Evolutionary conservation across 2,888 invertebrate genomes (phyloP).

Genomic region (Drosophila neotestacea): DNA sequence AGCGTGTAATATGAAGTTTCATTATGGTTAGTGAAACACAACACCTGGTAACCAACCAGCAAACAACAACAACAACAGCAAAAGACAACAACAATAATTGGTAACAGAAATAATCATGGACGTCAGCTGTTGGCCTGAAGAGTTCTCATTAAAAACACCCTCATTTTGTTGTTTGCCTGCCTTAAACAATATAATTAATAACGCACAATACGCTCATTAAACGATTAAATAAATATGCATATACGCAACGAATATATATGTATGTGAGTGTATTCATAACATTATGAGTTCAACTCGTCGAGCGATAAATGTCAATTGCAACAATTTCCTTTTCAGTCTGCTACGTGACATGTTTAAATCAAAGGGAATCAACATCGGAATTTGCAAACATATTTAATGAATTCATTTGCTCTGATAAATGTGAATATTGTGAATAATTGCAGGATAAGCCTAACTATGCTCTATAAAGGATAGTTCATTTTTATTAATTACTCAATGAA

Average conservation of each 20-base stretch:
- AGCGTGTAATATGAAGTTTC: conserved; percentile 15
- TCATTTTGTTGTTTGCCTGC: conserved; percentile 9
- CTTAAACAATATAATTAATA: conserved; percentile 53
- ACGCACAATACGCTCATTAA: conserved; percentile 45
- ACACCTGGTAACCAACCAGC: conserved; percentile 1
- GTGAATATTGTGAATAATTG: conserved; percentile 26
- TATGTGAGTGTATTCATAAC: conserved; percentile 8
- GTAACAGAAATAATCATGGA: neutral
- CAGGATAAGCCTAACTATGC: neutral
- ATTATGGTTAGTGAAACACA: conserved; percentile 29
- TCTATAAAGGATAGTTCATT: neutral
- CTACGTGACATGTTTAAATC: conserved; percentile 33
- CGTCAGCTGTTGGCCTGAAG: conserved; percentile 9
- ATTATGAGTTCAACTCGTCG: neutral
- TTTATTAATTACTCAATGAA: neutral
- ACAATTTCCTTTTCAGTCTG: neutral
- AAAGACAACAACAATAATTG: conserved; percentile 2
- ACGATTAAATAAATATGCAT: conserved; percentile 42
- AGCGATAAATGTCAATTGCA: conserved; percentile 11
- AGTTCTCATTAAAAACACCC: conserved; percentile 31
- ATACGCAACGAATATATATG: conserved; percentile 17
- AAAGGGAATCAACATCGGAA: conserved; percentile 9
- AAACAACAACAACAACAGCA: conserved; percentile 1
- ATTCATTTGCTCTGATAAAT: conserved; percentile 9
- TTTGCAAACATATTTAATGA: neutral